phyloP scores from a whole-genome alignment of 2,888 invertebrate species.

The Volucella inflata region DNA sequence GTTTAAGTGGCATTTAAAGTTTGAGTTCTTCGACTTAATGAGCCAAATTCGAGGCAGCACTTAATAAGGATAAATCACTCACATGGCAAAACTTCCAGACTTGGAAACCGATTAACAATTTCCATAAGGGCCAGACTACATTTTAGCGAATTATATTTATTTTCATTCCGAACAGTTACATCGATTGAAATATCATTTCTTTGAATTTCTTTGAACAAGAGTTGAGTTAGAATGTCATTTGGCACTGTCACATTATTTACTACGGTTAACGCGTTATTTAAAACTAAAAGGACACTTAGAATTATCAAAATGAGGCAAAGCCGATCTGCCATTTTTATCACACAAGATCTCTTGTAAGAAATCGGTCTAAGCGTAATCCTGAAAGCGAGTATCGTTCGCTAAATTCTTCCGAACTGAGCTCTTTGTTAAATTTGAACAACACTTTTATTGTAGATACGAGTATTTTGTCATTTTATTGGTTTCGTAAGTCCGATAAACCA shows the following conservation, averaged over 20 bases:
- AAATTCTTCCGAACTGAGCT: too few relatives aligned
- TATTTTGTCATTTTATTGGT: too few relatives aligned
- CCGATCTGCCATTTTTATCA: too few relatives aligned
- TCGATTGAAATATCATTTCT: background rate
- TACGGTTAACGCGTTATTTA: background rate
- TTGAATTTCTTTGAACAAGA: conserved; percentile 38
- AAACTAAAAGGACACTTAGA: background rate
- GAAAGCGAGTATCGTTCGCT: too few relatives aligned
- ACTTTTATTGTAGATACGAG: too few relatives aligned
- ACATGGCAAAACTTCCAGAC: conserved; percentile 34
- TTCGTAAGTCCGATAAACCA: too few relatives aligned
- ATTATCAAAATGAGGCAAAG: background rate
- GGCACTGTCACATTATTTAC: conserved; percentile 50
- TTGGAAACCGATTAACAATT: conserved; percentile 36
- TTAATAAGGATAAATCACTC: conserved; percentile 3
- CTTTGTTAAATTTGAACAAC: too few relatives aligned
- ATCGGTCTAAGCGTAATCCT: too few relatives aligned
- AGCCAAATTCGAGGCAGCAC: too few relatives aligned
- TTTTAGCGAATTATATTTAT: conserved; percentile 2
- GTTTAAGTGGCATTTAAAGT: too few relatives aligned
- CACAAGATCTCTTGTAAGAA: too few relatives aligned
- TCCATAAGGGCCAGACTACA: conserved; percentile 19
- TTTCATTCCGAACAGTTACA: background rate
- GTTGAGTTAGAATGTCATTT: conserved; percentile 37
- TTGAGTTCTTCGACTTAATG: too few relatives aligned